Conservation (phyloP, 2,797 vertebrate genomes). For the Pseudochirops corinnae region DNA sequence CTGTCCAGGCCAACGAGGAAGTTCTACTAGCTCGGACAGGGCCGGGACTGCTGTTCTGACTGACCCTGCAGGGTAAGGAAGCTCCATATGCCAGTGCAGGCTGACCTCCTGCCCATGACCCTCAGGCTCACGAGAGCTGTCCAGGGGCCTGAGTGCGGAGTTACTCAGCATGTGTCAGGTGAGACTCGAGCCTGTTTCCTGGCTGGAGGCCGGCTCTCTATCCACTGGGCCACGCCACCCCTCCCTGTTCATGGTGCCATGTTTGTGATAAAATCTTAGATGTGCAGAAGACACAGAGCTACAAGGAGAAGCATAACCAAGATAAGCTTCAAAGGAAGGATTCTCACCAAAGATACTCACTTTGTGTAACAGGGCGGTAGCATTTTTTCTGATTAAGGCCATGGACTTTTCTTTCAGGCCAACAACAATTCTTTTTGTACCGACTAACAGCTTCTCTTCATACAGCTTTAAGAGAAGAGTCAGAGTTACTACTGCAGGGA, state of each 20-base stretch:
- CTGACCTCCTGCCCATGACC: neutral
- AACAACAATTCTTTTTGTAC: slow-evolving; percentile 85
- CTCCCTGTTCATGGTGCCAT: neutral
- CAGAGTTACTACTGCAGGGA: neutral
- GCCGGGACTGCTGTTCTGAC: neutral
- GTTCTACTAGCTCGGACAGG: neutral
- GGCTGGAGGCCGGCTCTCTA: too few species aligned
- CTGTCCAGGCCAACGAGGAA: neutral
- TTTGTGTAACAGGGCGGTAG: slow-evolving; percentile 88
- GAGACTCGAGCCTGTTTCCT: neutral
- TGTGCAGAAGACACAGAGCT: neutral
- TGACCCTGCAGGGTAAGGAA: neutral
- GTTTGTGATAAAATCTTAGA: neutral
- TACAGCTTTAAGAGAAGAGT: slow-evolving; percentile 85
- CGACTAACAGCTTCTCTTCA: slow-evolving; percentile 81
- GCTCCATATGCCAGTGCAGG: neutral
- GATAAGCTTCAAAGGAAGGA: neutral
- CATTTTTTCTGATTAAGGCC: slow-evolving; percentile 84
- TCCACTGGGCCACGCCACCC: neutral
- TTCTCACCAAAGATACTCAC: slow-evolving; percentile 77
- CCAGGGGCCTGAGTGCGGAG: neutral
- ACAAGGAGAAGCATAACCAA: neutral
- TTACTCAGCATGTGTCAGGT: neutral
- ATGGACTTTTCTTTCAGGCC: slow-evolving; percentile 86
- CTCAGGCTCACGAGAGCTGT: neutral